Base-by-base conservation (phyloP, 2,113 vertebrate species). In the Eulemur macaco region DNA sequence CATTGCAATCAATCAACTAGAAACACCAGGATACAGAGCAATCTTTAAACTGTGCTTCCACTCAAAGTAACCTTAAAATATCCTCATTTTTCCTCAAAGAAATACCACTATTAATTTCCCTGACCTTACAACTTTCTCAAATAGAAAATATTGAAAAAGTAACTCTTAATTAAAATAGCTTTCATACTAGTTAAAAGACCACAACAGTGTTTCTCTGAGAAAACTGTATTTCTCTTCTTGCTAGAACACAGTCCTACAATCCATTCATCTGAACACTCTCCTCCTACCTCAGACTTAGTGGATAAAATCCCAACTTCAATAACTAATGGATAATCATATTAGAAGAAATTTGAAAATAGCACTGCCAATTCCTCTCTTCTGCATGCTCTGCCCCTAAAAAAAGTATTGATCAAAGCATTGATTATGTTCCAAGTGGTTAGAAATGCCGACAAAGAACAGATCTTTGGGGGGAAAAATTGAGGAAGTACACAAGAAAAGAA, bases 21-120 rank as follows among this genome's bases (percentile, higher is more conserved):
- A 91, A 86, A 63, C 68, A 78, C 0, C 74, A 15, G n/a, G 34
- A 77, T 13, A 10, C 37, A 31, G 11, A 91, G 8, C 23, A 77
- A 66, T 64, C 68, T 91, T 94, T 77, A 83, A 94, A 84, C 23
- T 47, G 13, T 25, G 37, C 10, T 50, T 29, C 45, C 60, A 63
- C 6, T 63, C n/a, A 81, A 60, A 42, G 29, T 73, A 83, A 95
- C 25, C 37, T 37, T 86, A 87, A 96, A 80, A 81, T 6, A 85
- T 20, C 54, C 39, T 86, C 37, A 87, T 64, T 76, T 87, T 85
- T 45, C 45, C 91, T 88, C 47, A 90, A 76, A 95, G 52, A 89
- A 90, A 81, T 71, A 69, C 0, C 31, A 52, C 1, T 31, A 29
- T 12, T 81, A 92, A n/a, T 34, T 84, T 80, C 71, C 71, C 84